These are phyloP conservation scores for Chymomyza procnemis DNA, from an alignment of 2,888 invertebrate species.

Conservation along the genomic window DNA sequence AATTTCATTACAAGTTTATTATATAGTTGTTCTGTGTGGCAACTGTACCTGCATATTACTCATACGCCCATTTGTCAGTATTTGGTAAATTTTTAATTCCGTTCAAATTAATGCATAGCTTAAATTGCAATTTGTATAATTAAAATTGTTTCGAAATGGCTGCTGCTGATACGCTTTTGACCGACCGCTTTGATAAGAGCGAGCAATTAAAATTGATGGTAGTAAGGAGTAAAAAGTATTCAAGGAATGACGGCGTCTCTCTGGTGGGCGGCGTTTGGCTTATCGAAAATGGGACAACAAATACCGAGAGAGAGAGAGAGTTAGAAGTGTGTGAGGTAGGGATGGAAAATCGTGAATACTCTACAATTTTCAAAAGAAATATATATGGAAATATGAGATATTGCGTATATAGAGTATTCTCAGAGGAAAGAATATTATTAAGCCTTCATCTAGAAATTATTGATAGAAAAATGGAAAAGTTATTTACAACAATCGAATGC, in stretches of 20 bases:
- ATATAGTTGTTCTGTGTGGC: not conserved
- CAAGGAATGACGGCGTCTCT: constrained; percentile 36
- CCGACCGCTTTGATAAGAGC: constrained; percentile 49
- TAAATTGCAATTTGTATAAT: constrained; percentile 49
- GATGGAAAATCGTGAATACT: too few species aligned
- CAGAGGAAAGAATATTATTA: too few species aligned
- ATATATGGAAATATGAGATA: too few species aligned
- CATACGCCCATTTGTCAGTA: constrained; percentile 34
- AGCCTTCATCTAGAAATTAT: too few species aligned
- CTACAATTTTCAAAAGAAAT: not conserved
- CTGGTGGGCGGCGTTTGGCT: constrained; percentile 23
- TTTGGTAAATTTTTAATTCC: constrained; percentile 23
- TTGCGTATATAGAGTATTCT: too few species aligned
- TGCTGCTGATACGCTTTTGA: constrained; percentile 3
- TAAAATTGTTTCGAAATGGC: constrained; percentile 37
- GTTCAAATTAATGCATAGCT: constrained; percentile 22
- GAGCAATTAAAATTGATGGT: constrained; percentile 60
- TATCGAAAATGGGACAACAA: constrained; percentile 49
- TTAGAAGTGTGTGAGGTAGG: not conserved
- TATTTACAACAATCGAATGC: too few species aligned
- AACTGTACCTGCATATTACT: constrained; percentile 32
- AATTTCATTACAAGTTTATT: constrained; percentile 44
- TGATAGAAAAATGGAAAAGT: too few species aligned
- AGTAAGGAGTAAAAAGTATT: constrained; percentile 7
- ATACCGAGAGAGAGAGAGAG: not conserved